A percentile compares a stretch with the other conserved stretches of the same genome.
Evolutionary conservation across 2,113 vertebrate genomes (phyloP).

Genomic region (Theropithecus gelada): DNA sequence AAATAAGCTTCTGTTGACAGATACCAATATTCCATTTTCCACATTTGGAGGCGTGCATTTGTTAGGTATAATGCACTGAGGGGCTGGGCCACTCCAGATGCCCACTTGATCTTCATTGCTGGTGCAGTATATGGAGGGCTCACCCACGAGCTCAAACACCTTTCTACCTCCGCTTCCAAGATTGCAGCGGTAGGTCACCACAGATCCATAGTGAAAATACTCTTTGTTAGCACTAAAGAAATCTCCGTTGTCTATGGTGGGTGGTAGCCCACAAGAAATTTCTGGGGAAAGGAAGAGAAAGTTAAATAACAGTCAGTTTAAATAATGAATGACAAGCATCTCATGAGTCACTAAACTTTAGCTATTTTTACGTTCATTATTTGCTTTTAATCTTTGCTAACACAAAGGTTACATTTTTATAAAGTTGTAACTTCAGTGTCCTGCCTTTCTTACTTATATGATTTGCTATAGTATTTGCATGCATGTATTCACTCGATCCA

Average conservation of each 20-base stretch:
- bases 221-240: not conserved
- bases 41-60: conserved; percentile 59
- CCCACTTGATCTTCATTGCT: conserved; percentile 53
- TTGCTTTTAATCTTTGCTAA: conserved; percentile 1
- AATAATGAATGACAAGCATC: not conserved
- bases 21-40: conserved; percentile 56
- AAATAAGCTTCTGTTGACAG: conserved; percentile 59
- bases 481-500: not conserved
- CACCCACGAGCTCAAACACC: conserved; percentile 53
- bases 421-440: not conserved
- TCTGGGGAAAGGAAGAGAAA: not conserved
- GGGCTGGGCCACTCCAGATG: conserved; percentile 75
- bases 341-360: not conserved
- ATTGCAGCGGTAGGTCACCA: conserved; percentile 67
- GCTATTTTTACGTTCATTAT: not conserved
- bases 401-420: not conserved
- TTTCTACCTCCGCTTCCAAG: fast-evolving
- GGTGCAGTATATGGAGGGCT: conserved; percentile 78
- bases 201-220: conserved; percentile 66
- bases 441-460: not conserved
- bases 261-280: conserved; percentile 76
- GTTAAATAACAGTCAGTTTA: not conserved
- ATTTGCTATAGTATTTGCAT: not conserved
- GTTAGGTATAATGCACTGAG: conserved; percentile 35
- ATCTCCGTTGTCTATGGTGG: conserved; percentile 69